Base-by-base conservation (phyloP, 2,888 invertebrate genomes). In the Boloria selene region DNA sequence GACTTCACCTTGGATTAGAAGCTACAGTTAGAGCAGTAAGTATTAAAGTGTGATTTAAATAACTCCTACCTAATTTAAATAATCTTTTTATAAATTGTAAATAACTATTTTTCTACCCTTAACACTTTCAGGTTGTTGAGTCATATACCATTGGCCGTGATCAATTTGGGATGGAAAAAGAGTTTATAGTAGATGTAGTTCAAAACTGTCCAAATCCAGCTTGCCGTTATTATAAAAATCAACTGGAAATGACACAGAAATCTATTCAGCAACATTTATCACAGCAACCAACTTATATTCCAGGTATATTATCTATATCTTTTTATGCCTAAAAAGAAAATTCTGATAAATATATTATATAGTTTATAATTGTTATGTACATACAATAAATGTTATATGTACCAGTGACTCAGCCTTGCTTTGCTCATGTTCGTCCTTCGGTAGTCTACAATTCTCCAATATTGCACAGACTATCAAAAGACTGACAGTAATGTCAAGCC, bases 161-260 rank as follows among this genome's bases (percentile, higher is more conserved):
- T 80, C 95, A 95, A 80, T 96, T 96, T 88, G 96, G 96, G 59
- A 97, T 97, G 97, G 97, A 97, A 82, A 97, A 97, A 77, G 97
- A 97, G 79, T 97, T 97, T 77, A 97, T 97, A 59, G 93, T 97
- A 63, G 97, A 97, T 86, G 97, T 97, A 31, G 96, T 97, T 16
- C 97, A 97, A 81, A 97, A 97, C 75, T 97, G 97, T 77, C 97
- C 97, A 0, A 97, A 97, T 85, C 96, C 96, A 13, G 96, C 96
- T 14, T 97, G 97, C 81, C 95, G 97, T 31, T 97, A 96, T 81
- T 97, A 97, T 81, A 97, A 97, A 83, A 96, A 95, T 79, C 97
- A 97, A 81, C 90, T 97, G 85, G 96, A 94, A 77, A 90, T 94
- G 82, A 94, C 94, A 38, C 95, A 95, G 74, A 95, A 95, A 77